These are phyloP conservation scores for Paratilapia polleni DNA, from an alignment of 2,113 vertebrate genomes.

Conservation along the genomic window DNA sequence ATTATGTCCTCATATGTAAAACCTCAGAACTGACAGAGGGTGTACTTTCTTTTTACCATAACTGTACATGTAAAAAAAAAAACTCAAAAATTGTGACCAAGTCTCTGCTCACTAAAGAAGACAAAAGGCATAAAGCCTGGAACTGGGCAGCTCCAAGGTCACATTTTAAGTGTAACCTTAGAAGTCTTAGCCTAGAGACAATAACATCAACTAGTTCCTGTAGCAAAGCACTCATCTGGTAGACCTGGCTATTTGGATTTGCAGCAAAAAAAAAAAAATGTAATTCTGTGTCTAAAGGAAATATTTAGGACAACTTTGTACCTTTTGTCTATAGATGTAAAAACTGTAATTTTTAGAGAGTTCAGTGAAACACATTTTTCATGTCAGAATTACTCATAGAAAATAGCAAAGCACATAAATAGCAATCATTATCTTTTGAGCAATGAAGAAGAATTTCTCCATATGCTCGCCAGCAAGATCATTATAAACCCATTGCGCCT, in stretches of 20 bases:
- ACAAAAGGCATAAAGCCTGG: background rate
- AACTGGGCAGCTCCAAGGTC: background rate
- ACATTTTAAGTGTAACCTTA: background rate
- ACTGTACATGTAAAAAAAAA: background rate
- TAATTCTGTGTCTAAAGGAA: background rate
- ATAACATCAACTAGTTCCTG: background rate
- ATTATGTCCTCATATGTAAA: no score
- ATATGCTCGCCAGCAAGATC: background rate
- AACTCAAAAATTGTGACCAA: background rate
- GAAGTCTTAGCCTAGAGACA: background rate
- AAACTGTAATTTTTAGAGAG: background rate
- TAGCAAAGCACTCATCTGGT: background rate
- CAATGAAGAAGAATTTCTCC: background rate
- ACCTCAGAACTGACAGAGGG: no score
- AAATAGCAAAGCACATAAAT: constrained; percentile 31
- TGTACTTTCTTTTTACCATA: background rate
- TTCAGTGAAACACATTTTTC: constrained; percentile 19
- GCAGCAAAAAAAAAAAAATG: background rate
- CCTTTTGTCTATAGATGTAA: fast-evolving
- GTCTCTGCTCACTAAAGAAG: fast-evolving
- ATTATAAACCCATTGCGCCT: constrained; percentile 16
- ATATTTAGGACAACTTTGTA: background rate
- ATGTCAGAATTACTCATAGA: background rate
- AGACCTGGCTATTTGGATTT: background rate
- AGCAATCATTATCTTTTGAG: constrained; percentile 19